Evolutionary conservation across 64 coral and sea anemone genomes (phyloP), one percentile per base, ranked within the genome.

Genomic region (Montipora foliosa): DNA sequence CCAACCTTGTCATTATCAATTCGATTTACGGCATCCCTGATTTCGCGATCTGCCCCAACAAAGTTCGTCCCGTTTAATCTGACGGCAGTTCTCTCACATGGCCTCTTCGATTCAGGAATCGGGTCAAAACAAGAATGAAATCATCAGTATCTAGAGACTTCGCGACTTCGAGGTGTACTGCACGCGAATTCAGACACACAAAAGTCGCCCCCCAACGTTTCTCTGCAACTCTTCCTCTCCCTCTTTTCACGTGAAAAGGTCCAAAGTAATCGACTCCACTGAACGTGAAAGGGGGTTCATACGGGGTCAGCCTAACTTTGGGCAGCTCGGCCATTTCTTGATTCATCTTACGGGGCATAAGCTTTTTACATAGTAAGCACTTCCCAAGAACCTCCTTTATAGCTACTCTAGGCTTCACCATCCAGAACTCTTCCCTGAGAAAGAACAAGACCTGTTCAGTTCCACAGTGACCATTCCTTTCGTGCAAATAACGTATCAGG

Each of bases 241-340:
- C 90, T 21, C 87, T 21, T 61, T 96, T 93, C 8, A 90, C 79
- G 15, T 89, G 45, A 11, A 93, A 72, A 0, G 95, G 95, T 3
- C 91, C 91, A 59, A 96, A 93, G 37, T 90, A 96, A 16, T 90
- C 91, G 1, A 93, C 62, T 22, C 91, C 91, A 5, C 60, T 79
- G 58, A 22, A 90, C 8, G 71, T 70, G 47, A 93, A 95, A 5
- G 89, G 89, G 6, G 94, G 75, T 47, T 95, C 84, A n/a, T 73
- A 93, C 1, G 87, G 86, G 0, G 87, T 93, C 8, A 95, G 17
- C 68, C 95, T 71, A 48, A 89, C 74, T 44, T 83, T 92, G 11
- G 91, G 91, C 8, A 96, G 64, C 12, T 93, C 80, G 50, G 79
- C 95, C 95, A 93, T 96, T 59, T 89, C 58, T 74, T 93, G 91